Conservation (phyloP, 1,140 invertebrate species). For the Drosophila kanapiae region DNA sequence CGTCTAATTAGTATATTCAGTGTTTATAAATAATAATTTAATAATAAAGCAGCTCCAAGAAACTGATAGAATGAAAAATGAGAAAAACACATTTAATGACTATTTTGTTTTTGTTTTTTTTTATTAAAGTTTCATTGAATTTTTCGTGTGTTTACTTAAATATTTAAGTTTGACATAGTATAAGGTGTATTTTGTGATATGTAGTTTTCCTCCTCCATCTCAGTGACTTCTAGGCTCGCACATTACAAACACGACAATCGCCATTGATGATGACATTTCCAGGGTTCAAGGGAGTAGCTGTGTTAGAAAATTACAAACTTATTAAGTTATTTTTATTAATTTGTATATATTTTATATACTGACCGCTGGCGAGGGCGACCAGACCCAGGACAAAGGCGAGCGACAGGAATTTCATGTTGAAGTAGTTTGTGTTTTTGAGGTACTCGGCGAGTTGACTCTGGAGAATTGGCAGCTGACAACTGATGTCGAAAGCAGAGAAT, state of each 20-base stretch:
- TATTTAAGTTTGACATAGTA: constrained; percentile 11
- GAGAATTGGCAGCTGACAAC: constrained; percentile 19
- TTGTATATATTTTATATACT: too few species aligned
- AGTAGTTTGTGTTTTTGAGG: constrained; percentile 19
- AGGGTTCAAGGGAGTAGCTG: too few species aligned
- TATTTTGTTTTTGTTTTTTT: neutral
- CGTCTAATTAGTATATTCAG: too few species aligned
- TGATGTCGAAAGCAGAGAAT: constrained; percentile 14
- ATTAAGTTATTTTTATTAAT: too few species aligned
- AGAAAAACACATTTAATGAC: neutral
- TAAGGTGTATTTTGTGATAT: constrained; percentile 4
- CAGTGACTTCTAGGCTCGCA: constrained; percentile 24
- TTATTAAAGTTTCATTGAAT: constrained; percentile 9
- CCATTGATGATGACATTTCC: too few species aligned
- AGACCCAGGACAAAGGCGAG: constrained; percentile 66
- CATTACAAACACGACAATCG: constrained; percentile 57
- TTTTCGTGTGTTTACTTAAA: constrained; percentile 5
- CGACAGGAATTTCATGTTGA: constrained; percentile 74
- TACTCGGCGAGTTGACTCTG: constrained; percentile 20
- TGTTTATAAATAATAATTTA: too few species aligned
- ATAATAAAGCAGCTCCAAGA: too few species aligned
- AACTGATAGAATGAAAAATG: too few species aligned
- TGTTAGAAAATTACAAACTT: too few species aligned
- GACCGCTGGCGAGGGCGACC: constrained; percentile 52
- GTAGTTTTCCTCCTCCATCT: neutral